Base-by-base conservation (phyloP, 1,140 invertebrate species). In the Solen grandis region DNA sequence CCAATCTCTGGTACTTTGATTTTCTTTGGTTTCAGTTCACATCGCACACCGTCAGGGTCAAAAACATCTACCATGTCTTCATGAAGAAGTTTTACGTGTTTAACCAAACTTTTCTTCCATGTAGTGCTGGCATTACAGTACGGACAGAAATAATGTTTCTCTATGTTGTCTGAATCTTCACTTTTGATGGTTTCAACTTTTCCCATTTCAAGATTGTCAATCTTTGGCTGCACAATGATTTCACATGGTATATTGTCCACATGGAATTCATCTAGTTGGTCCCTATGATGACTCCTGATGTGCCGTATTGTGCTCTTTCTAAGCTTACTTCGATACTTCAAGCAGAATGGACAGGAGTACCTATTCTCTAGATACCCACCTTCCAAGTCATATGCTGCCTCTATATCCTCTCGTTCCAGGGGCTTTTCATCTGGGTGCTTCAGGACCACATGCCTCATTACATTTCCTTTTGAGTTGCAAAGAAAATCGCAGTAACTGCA, bases 111-210 rank as follows among this genome's bases (percentile, higher is more conserved):
- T 22, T 63, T 62, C 55, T 35, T 60, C 57, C 35, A 50, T 31
- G 5, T 41, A 27, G 72, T 38, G 8, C 22, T 62, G 41, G 62
- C 36, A 19, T 60, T 41, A 75, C 72, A 75, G 63, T 75, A 46
- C 29, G 36, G 22, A 63, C 72, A 75, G 25, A 55, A 55, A 38
- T 22, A 70, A 36, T 70, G 38, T 5, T 70, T 54, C 0, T 16
- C 13, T 0, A n/a, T 10, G n/a, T 22, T 27, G 22, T 57, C 46
- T n/a, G n/a, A n/a, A 5, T 52, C 65, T 36, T 55, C 1, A 1
- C 22, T n/a, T 41, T 16, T 41, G 16, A 25, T n/a, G n/a, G n/a
- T n/a, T n/a, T n/a, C n/a, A n/a, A n/a, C n/a, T n/a, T n/a, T n/a
- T n/a, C n/a, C n/a, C n/a, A n/a, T n/a, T n/a, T n/a, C n/a, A n/a